These are phyloP conservation scores for Syrrhaptes paradoxus DNA, from an alignment of 2,113 vertebrate genomes.

Conservation along the genomic window DNA sequence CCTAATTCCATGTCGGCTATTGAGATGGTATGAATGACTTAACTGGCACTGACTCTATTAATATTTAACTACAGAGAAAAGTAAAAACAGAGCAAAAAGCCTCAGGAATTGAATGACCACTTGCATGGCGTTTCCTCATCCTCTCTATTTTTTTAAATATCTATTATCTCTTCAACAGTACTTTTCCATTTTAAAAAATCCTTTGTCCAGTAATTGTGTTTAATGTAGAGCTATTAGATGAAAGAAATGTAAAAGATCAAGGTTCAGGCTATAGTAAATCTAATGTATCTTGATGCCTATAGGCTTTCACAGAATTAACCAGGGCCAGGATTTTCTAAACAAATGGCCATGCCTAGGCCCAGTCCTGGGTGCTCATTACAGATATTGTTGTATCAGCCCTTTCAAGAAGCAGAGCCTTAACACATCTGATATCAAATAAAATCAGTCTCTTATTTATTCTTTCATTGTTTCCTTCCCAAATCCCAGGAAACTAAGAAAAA, in stretches of 20 bases:
- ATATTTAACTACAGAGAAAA: constrained; percentile 38
- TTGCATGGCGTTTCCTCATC: neutral
- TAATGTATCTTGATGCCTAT: neutral
- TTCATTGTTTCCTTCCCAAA: neutral
- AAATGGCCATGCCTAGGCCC: neutral
- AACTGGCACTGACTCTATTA: constrained; percentile 32
- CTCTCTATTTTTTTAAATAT: neutral
- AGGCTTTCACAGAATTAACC: neutral
- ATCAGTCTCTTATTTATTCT: neutral
- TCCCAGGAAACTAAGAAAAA: neutral
- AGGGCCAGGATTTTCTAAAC: neutral
- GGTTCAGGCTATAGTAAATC: neutral
- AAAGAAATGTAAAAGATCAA: neutral
- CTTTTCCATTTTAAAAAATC: neutral
- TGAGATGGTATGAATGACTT: constrained; percentile 27
- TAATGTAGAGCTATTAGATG: neutral
- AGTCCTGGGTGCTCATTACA: neutral
- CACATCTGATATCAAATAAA: neutral
- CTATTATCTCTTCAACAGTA: neutral
- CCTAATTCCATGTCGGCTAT: constrained; percentile 26
- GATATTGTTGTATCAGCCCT: neutral
- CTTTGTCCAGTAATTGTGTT: neutral
- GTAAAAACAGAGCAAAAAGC: constrained; percentile 43
- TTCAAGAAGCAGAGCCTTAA: neutral
- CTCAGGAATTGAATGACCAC: neutral